phyloP scores from a whole-genome alignment of 2,113 vertebrate species.

The Stegostoma tigrinum region DNA sequence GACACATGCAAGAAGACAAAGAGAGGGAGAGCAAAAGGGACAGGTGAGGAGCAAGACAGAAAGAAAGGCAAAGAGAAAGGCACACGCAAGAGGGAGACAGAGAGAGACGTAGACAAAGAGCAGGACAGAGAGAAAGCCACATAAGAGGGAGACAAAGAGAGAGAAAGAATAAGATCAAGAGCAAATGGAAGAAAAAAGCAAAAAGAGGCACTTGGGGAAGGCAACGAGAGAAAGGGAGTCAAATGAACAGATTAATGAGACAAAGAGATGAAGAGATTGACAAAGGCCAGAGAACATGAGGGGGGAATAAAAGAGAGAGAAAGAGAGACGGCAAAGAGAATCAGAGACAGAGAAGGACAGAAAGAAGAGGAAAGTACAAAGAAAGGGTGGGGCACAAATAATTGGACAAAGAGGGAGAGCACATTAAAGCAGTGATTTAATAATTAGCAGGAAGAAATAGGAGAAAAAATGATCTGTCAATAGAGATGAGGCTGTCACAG shows the following conservation, averaged over 20 bases:
- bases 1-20: no score
- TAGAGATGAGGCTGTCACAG: constrained; percentile 39
- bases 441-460: constrained; percentile 30
- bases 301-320: no score
- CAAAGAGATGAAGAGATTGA: constrained; percentile 42
- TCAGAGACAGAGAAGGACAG: background rate
- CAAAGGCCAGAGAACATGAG: background rate
- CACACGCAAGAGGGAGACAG: no score
- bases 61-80: no score
- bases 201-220: background rate
- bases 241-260: constrained; percentile 32
- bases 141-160: background rate
- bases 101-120: no score
- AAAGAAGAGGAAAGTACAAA: background rate
- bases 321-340: background rate
- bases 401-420: constrained; percentile 32
- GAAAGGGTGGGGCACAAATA: background rate
- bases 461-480: background rate
- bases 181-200: no score
- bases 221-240: background rate
- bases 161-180: background rate
- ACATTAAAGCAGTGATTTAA: constrained; percentile 51
- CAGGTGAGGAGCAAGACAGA: background rate
- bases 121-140: background rate
- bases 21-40: background rate